phyloP scores from a whole-genome alignment of 2,113 vertebrate species.

The Varanus komodoensis region DNA sequence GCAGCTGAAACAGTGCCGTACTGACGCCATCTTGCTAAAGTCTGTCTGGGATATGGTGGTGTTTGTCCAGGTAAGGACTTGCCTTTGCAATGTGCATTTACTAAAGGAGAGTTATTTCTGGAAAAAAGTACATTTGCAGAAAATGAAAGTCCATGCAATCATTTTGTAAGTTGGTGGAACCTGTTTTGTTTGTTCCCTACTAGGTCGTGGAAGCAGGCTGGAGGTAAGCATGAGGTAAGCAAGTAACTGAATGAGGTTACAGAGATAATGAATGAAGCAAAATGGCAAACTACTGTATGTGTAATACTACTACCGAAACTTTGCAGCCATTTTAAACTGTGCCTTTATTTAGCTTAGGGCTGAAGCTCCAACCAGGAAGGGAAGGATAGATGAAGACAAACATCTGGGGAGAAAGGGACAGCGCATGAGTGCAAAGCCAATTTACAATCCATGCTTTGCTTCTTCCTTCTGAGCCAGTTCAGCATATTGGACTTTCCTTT shows the following conservation, averaged over 20 bases:
- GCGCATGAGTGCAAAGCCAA: neutral
- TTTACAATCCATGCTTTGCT: neutral
- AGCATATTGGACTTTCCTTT: neutral
- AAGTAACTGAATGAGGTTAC: neutral
- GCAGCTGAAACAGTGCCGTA: conserved; percentile 79
- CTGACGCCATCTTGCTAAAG: conserved; percentile 79
- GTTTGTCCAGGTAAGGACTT: conserved; percentile 77
- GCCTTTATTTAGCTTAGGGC: neutral
- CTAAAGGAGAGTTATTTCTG: neutral
- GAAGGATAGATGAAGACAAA: neutral
- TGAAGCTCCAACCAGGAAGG: neutral
- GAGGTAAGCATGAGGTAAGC: neutral
- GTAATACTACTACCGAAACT: neutral
- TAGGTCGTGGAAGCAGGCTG: neutral
- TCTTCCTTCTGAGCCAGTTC: neutral
- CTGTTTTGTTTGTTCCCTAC: neutral
- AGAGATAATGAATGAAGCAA: neutral
- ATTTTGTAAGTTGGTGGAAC: neutral
- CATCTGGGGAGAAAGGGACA: neutral
- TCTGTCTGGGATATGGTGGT: conserved; percentile 81
- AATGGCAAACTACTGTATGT: neutral
- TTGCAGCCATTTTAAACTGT: neutral
- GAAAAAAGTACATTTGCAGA: neutral
- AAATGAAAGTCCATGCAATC: neutral
- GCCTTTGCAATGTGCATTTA: neutral